Conservation (phyloP, 2,113 vertebrate species). For the Trogon surrucura region DNA sequence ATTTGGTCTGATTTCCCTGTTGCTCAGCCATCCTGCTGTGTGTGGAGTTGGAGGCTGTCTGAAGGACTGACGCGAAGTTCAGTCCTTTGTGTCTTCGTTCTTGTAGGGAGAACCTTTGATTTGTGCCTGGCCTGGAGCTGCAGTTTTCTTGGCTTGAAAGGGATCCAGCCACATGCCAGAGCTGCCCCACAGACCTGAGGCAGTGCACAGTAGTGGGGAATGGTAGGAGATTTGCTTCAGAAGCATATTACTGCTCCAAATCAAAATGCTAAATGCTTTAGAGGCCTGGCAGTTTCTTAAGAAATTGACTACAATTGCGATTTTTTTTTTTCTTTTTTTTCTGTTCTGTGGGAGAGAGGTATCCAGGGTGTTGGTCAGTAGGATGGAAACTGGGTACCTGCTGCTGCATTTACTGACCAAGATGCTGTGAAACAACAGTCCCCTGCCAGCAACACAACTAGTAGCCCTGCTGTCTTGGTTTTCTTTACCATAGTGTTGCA, state of each 20-base stretch:
- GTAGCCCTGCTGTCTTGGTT: not conserved
- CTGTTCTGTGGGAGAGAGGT: not conserved
- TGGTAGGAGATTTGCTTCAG: not conserved
- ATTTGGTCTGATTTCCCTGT: not conserved
- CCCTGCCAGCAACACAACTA: not conserved
- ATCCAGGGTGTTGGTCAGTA: not conserved
- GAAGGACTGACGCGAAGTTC: not conserved
- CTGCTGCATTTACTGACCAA: not conserved
- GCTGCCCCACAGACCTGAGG: not conserved
- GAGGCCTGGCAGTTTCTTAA: not conserved
- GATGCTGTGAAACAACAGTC: not conserved
- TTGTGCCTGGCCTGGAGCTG: not conserved
- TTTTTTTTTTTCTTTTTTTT: not conserved
- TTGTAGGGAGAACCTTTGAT: not conserved
- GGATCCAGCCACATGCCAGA: not conserved
- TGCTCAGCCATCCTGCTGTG: not conserved
- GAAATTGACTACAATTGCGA: not conserved
- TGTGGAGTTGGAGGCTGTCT: not conserved
- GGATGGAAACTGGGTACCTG: not conserved
- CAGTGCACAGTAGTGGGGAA: not conserved
- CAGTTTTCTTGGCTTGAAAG: not conserved
- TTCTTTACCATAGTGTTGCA: not conserved
- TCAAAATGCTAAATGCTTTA: not conserved
- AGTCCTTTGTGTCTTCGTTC: not conserved
- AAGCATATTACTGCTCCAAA: not conserved